phyloP scores from a whole-genome alignment of 2,888 invertebrate species.

The Caradrina clavipalpis region DNA sequence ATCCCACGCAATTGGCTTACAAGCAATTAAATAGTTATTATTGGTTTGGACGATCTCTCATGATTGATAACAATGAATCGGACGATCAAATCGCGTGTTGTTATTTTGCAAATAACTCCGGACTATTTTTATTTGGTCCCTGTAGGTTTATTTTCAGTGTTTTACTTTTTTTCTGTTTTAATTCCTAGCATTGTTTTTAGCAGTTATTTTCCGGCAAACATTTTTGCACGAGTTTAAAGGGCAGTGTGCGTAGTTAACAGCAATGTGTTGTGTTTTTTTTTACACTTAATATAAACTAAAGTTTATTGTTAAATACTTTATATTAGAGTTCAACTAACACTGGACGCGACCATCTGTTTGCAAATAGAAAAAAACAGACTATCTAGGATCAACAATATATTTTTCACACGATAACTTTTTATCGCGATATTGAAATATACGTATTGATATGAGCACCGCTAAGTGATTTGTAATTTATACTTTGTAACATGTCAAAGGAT shows the following conservation, averaged over 20 bases:
- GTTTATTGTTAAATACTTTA: not conserved
- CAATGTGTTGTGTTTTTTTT: not conserved
- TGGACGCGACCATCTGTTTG: conserved; percentile 19
- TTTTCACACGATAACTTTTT: conserved; percentile 27
- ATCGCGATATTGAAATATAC: conserved; percentile 35
- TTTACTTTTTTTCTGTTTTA: no score
- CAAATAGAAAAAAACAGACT: conserved; percentile 39
- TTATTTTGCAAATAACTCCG: conserved; percentile 41
- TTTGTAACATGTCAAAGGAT: conserved; percentile 34
- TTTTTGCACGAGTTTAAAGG: no score
- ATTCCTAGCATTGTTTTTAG: no score
- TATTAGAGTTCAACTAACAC: conserved; percentile 6
- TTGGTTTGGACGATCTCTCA: conserved; percentile 34
- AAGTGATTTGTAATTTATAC: conserved; percentile 36
- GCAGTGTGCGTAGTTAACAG: no score
- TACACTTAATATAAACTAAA: no score
- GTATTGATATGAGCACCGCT: conserved; percentile 4
- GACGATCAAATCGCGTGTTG: conserved; percentile 63
- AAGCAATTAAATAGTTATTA: conserved; percentile 33
- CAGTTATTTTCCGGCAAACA: no score
- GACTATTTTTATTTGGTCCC: conserved; percentile 36
- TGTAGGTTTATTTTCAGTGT: not conserved
- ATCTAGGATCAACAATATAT: conserved; percentile 29
- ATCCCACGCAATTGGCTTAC: not conserved
- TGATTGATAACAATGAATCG: conserved; percentile 50